Evolutionary conservation across 2,888 invertebrate species (phyloP).

Genomic region (Pecten maximus): DNA sequence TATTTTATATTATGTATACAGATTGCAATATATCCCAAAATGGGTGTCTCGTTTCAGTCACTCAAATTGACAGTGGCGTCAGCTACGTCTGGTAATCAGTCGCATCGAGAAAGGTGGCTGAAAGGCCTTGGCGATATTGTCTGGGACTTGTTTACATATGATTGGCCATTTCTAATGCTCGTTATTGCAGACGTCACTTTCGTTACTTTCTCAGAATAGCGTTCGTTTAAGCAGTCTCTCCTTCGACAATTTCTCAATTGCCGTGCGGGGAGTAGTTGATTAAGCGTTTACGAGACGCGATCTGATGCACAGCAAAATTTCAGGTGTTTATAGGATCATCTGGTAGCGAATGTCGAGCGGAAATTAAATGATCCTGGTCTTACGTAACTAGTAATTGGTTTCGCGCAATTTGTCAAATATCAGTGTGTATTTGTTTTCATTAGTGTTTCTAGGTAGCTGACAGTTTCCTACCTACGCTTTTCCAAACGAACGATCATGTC

Average conservation of each 20-base stretch:
- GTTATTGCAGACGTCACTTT: not conserved
- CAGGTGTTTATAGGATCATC: not conserved
- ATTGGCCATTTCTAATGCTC: not conserved
- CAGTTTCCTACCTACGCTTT: not conserved
- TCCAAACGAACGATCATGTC: not conserved
- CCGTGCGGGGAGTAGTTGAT: not conserved
- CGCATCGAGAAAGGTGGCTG: not conserved
- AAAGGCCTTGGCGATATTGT: not conserved
- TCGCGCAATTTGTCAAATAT: not conserved
- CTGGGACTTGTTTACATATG: not conserved
- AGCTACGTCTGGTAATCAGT: not conserved
- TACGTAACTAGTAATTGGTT: not conserved
- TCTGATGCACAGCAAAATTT: not conserved
- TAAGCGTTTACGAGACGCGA: not conserved
- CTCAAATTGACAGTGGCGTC: not conserved
- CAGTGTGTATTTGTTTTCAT: not conserved
- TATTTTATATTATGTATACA: not conserved
- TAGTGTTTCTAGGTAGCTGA: not conserved
- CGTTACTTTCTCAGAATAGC: slow-evolving; percentile 3
- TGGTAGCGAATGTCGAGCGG: not conserved
- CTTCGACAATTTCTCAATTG: not conserved
- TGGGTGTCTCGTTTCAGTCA: not conserved
- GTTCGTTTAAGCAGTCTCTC: not conserved
- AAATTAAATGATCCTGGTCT: not conserved
- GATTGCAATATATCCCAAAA: not conserved